These are phyloP conservation scores for Muschampia plurimacula DNA, from an alignment of 2,888 invertebrate genomes.

Conservation along the genomic window DNA sequence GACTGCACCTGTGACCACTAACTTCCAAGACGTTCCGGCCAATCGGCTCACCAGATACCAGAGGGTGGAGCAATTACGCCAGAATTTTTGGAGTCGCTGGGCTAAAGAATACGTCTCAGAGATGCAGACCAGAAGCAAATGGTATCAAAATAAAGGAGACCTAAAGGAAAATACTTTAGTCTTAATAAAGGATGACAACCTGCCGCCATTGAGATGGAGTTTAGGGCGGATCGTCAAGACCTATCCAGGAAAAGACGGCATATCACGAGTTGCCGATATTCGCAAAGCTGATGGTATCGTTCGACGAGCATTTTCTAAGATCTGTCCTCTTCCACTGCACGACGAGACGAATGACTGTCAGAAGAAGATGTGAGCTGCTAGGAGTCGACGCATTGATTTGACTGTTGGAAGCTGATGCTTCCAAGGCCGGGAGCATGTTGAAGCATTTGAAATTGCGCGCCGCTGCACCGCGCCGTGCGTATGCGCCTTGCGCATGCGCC, in stretches of 20 bases:
- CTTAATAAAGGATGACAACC: conserved; percentile 11
- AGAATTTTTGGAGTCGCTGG: conserved; percentile 15
- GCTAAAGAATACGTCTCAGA: conserved; percentile 7
- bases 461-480: too few relatives aligned
- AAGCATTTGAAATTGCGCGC: too few relatives aligned
- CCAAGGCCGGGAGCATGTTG: conserved; percentile 6
- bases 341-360: not conserved
- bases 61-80: conserved; percentile 12
- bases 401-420: conserved; percentile 5
- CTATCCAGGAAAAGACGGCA: conserved; percentile 8
- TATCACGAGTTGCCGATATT: conserved; percentile 11
- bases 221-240: conserved; percentile 10
- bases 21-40: conserved; percentile 3
- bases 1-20: not conserved
- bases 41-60: not conserved
- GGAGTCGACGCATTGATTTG: not conserved
- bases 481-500: too few relatives aligned
- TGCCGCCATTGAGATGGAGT: conserved; percentile 40
- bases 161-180: conserved; percentile 6
- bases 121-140: conserved; percentile 17
- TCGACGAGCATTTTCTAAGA: conserved; percentile 13
- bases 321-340: conserved; percentile 13
- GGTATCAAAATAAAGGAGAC: not conserved
- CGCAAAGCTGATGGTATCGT: conserved; percentile 12
- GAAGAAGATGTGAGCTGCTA: not conserved